Evolutionary conservation across 2,888 invertebrate genomes (phyloP), one percentile per base, ranked within the genome.

Genomic region (Yponomeuta sedellus): DNA sequence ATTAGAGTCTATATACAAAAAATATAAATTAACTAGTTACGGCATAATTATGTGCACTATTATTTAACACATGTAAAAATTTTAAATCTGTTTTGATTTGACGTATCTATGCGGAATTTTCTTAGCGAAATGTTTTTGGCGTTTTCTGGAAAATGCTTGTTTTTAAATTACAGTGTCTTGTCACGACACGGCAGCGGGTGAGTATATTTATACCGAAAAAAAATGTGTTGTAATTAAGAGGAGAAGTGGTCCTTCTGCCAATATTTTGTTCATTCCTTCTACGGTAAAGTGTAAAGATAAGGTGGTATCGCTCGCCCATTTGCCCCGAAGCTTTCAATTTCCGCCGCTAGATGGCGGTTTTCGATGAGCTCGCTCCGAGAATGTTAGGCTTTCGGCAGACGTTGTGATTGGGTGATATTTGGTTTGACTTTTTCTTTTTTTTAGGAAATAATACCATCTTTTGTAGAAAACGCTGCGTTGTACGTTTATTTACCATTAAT

Each of bases 281-380:
- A 52, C 16, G 44, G 44, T 52, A 52, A 52, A 52, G 44, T 10
- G 44, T 4, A 52, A 52, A 52, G 44, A 52, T 52, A 52, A 85
- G 85, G 81, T 77, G 81, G 73, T 83, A 85, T 85, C 85, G 76
- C 76, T 71, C 52, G 77, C 73, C 76, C 82, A 78, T 83, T 84
- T 80, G 82, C 80, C 80, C 80, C 78, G 77, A 77, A 82, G 82
- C 82, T 83, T 81, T 84, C 84, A 85, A 85, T 85, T 85, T 85
- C 85, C 85, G 85, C 71, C 76, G 73, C 75, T 72, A 80, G 82
- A 85, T 81, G 81, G 83, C 81, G 80, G 81, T 83, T 78, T 85
- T 84, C 44, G 16, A 52, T 52, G 44, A 52, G 44, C 44, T 52
- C 44, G 44, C 44, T 52, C 44, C 1, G 16, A 52, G 44, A 5